A percentile compares a stretch with the other conserved stretches of the same genome.
Conservation (phyloP, 1,140 invertebrate genomes). For the Limonius californicus region DNA sequence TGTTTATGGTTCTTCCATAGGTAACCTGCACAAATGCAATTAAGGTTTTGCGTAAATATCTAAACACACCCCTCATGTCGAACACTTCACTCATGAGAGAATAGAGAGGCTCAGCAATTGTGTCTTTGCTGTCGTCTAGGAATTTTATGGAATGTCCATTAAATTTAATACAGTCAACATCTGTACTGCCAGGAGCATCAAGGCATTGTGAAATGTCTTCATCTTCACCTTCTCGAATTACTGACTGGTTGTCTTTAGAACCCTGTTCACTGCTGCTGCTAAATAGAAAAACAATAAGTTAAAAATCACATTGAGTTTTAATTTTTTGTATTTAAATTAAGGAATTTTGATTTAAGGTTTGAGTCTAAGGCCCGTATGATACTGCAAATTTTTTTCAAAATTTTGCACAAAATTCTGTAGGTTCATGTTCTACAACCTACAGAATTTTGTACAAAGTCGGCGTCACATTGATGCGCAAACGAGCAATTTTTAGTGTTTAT, state of each 20-base stretch:
- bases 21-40: constrained; percentile 91
- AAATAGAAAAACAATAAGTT: too few species aligned
- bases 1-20: constrained; percentile 87
- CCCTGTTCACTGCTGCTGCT: constrained; percentile 44
- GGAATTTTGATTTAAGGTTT: too few species aligned
- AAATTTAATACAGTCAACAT: constrained; percentile 45
- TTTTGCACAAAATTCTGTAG: too few species aligned
- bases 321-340: too few species aligned
- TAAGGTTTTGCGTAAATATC: constrained; percentile 79
- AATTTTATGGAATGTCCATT: constrained; percentile 42
- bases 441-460: too few species aligned
- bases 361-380: too few species aligned
- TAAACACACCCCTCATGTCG: constrained; percentile 82
- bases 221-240: constrained; percentile 58
- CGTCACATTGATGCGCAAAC: too few species aligned
- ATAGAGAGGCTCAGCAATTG: constrained; percentile 85
- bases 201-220: constrained; percentile 70
- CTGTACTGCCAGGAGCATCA: constrained; percentile 54
- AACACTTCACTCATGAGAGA: constrained; percentile 82
- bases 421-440: too few species aligned
- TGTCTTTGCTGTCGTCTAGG: constrained; percentile 66
- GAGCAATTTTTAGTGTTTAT: too few species aligned
- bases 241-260: constrained; percentile 40
- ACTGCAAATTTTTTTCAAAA: too few species aligned
- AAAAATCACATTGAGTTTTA: too few species aligned